Evolutionary conservation across 2,888 invertebrate species (phyloP).

Genomic region (Callyntrura guangdongensis): DNA sequence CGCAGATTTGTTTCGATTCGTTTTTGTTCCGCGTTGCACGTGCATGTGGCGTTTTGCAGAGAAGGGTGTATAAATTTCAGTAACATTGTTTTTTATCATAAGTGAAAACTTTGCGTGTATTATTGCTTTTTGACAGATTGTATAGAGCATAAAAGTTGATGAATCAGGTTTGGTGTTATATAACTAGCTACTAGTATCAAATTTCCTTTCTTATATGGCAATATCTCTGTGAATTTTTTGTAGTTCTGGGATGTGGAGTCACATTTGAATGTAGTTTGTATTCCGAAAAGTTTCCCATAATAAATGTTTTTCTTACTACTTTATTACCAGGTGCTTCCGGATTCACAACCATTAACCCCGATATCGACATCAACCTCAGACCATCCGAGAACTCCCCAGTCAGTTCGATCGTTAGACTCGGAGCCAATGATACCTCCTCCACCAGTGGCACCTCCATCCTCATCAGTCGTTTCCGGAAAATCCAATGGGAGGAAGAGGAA

Average conservation of each 20-base stretch:
- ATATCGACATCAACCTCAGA: conserved; percentile 84
- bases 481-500: conserved; percentile 85
- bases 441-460: conserved; percentile 86
- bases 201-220: too few species aligned
- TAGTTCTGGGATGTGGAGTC: too few species aligned
- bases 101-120: too few species aligned
- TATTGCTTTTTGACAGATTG: too few species aligned
- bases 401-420: conserved; percentile 84
- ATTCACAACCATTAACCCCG: conserved; percentile 84
- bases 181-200: too few species aligned
- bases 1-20: not conserved
- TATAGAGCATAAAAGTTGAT: not conserved
- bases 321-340: conserved; percentile 82
- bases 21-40: not conserved
- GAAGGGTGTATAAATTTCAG: not conserved
- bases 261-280: not conserved
- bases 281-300: not conserved
- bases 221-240: too few species aligned
- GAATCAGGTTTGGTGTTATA: not conserved
- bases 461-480: conserved; percentile 82
- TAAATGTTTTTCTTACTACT: conserved; percentile 48
- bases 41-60: too few species aligned
- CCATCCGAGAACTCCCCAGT: conserved; percentile 83
- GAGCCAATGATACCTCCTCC: conserved; percentile 86
- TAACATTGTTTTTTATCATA: not conserved